Percentiles rank a stretch among this genome's conserved stretches.
Conservation (phyloP, 1,140 invertebrate species). For the Solenopsis fugax region DNA sequence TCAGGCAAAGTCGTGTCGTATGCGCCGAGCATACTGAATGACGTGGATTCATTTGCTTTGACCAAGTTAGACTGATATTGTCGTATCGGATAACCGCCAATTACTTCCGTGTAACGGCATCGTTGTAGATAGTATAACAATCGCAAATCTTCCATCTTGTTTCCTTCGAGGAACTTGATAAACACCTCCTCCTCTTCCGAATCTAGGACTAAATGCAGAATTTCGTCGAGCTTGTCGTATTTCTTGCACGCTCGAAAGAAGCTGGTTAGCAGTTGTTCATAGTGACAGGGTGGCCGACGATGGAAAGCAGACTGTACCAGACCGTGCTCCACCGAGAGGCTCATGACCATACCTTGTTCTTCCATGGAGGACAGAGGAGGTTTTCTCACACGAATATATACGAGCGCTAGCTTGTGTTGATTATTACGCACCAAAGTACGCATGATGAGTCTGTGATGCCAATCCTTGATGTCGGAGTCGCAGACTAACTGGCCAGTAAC, state of each 20-base stretch:
- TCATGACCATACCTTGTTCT: conserved; percentile 85
- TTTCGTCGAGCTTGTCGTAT: conserved; percentile 86
- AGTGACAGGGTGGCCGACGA: conserved; percentile 85
- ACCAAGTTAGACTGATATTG: conserved; percentile 2
- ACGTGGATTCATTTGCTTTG: conserved; percentile 41
- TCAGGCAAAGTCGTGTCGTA: conserved; percentile 83
- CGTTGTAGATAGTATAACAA: conserved; percentile 84
- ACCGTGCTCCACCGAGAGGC: conserved; percentile 88
- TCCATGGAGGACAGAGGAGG: conserved; percentile 86
- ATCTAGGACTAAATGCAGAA: conserved; percentile 87
- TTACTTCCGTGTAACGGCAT: conserved; percentile 84
- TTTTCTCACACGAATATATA: conserved; percentile 86
- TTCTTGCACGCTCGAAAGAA: conserved; percentile 85
- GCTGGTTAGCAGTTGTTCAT: conserved; percentile 78
- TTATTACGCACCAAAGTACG: conserved; percentile 87
- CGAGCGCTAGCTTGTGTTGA: conserved; percentile 87
- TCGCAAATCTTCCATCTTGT: conserved; percentile 81
- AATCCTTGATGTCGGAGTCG: conserved; percentile 86
- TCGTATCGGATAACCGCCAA: conserved; percentile 80
- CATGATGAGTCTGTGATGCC: conserved; percentile 88
- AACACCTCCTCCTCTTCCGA: conserved; percentile 87
- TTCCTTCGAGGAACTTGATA: conserved; percentile 85
- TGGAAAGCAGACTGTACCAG: conserved; percentile 88
- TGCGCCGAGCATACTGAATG: conserved; percentile 77
- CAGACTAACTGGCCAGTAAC: conserved; percentile 82